Evolutionary conservation across 2,888 invertebrate genomes (phyloP).

Genomic region (Tachina fera): DNA sequence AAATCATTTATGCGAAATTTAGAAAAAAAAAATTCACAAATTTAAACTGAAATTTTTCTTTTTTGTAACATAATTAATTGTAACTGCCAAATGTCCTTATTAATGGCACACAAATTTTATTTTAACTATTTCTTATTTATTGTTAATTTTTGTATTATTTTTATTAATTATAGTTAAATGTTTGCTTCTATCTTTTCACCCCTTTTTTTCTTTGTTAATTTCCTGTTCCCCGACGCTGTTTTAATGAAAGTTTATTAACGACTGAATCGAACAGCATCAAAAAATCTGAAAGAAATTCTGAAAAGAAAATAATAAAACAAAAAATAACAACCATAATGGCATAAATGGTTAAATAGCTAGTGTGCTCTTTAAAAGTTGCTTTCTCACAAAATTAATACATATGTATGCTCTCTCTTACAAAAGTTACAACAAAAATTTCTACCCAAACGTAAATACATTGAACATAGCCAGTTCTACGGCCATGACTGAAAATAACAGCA

Average conservation of each 20-base stretch:
- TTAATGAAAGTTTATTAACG: slow-evolving; percentile 60
- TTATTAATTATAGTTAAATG: slow-evolving; percentile 21
- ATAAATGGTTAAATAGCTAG: slow-evolving; percentile 22
- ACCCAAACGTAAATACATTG: not conserved
- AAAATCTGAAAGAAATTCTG: slow-evolving; percentile 44
- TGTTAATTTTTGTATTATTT: slow-evolving; percentile 19
- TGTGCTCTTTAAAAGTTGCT: slow-evolving; percentile 17
- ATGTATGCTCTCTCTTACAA: not conserved
- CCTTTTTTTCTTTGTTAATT: not conserved
- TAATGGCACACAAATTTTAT: not conserved
- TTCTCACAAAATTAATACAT: slow-evolving; percentile 2
- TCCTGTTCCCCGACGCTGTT: slow-evolving; percentile 10
- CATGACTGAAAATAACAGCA: slow-evolving; percentile 56
- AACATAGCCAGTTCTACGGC: not conserved
- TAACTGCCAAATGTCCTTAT: slow-evolving; percentile 22
- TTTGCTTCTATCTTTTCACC: not conserved
- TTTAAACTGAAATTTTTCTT: not conserved
- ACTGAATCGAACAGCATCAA: slow-evolving; percentile 62
- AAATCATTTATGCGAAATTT: slow-evolving; percentile 21
- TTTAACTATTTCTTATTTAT: slow-evolving; percentile 20
- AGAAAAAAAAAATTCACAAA: not conserved
- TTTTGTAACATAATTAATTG: slow-evolving; percentile 41
- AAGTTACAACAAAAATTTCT: not conserved
- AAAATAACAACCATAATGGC: slow-evolving; percentile 15
- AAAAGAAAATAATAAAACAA: slow-evolving; percentile 5